phyloP scores from a whole-genome alignment of 2,888 invertebrate species.

The Dastarcus helophoroides region DNA sequence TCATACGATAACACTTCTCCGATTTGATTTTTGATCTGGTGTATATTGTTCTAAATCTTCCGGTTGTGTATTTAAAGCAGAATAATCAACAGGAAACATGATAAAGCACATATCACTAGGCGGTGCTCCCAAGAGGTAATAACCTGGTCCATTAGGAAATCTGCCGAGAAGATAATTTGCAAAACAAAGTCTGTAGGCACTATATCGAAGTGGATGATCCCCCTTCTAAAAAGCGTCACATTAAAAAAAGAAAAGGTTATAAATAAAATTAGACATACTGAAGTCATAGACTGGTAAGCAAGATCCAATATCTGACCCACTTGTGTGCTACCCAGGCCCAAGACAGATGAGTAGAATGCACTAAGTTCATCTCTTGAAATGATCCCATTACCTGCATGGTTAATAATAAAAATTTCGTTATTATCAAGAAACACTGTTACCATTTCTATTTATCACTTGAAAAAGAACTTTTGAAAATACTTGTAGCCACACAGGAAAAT shows the following conservation, averaged over 20 bases:
- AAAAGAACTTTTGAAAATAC: constrained; percentile 61
- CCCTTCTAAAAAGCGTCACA: constrained; percentile 47
- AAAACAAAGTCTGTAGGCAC: constrained; percentile 60
- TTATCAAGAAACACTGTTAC: constrained; percentile 32
- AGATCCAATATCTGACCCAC: constrained; percentile 55
- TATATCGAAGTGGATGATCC: constrained; percentile 53
- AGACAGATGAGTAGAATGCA: constrained; percentile 59
- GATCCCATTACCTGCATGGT: constrained; percentile 46
- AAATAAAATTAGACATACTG: constrained; percentile 42
- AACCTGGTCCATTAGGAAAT: constrained; percentile 65
- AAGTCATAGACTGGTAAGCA: constrained; percentile 60
- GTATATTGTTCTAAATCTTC: constrained; percentile 59
- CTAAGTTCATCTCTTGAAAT: constrained; percentile 55
- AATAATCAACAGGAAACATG: constrained; percentile 65
- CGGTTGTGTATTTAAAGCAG: constrained; percentile 58
- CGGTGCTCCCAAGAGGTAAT: constrained; percentile 57
- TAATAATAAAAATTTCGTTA: constrained; percentile 5
- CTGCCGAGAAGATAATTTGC: constrained; percentile 64
- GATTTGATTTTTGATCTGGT: constrained; percentile 55
- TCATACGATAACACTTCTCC: constrained; percentile 58
- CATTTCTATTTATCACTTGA: constrained; percentile 56
- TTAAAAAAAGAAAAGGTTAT: constrained; percentile 9
- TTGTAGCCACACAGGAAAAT: constrained; percentile 63
- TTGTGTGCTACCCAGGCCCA: constrained; percentile 49
- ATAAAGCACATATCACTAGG: constrained; percentile 44